Evolutionary conservation across 2,888 invertebrate species (phyloP), one percentile per base, ranked within the genome.

Genomic region (Lycia hirtaria): DNA sequence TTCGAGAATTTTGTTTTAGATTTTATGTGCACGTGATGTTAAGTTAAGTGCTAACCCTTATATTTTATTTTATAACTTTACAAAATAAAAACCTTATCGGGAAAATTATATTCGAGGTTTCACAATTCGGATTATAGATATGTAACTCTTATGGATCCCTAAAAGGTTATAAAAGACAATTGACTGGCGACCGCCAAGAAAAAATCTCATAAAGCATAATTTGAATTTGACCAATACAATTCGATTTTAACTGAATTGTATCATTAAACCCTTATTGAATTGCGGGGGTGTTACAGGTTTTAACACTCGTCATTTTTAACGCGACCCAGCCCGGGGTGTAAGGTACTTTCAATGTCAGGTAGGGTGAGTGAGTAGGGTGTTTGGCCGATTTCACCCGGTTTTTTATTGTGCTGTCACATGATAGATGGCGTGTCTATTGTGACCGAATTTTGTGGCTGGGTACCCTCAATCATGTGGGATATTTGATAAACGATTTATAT

Each of bases 391-490:
- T 35, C 35, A 43, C 45, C 35, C 37, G 32, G 30, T 50, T 55
- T 48, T 56, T 63, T 57, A 63, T 52, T 57, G 45, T 57, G 5
- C 15, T 40, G 24, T 41, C 44, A 55, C 57, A 55, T 57, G 60
- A 57, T 50, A 56, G 32, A 59, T 62, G 22, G 53, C 56, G 53
- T 52, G 58, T 47, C 41, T 54, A 20, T 49, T 48, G 26, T 44
- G 38, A 28, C 19, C 40, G 50, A 54, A 33, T 56, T 50, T 50
- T 30, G 37, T 19, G 40, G 49, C 19, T 28, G 19, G 44, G 19
- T 30, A 12, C 12, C 30, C 19, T 30, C 20, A 3, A 44, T 44
- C 19, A 44, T 41, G 24, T 26, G 14, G 40, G 20, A 38, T 41
- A 41, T 41, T 14, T 41, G 26, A 24, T 24, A n/a, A 38, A 9